These are phyloP conservation scores for Chiloscyllium plagiosum DNA, from an alignment of 2,113 vertebrate genomes.

Conservation along the genomic window DNA sequence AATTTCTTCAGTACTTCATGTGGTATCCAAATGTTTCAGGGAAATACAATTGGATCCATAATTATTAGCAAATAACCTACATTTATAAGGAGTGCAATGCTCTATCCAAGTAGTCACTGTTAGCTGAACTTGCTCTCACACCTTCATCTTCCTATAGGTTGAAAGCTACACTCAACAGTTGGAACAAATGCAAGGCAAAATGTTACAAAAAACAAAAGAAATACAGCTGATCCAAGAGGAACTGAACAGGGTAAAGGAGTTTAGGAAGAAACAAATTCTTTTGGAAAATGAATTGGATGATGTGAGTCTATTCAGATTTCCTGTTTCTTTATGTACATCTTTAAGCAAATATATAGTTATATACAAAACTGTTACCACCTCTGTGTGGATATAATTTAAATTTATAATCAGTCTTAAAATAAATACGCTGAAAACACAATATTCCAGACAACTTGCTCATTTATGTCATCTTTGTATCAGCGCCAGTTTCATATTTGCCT, in stretches of 20 bases:
- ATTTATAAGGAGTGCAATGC: background rate
- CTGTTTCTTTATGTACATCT: background rate
- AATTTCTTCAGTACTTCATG: background rate
- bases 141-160: constrained; percentile 46
- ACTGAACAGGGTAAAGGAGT: constrained; percentile 66
- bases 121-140: background rate
- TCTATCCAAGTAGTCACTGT: background rate
- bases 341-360: background rate
- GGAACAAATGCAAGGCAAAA: constrained; percentile 61
- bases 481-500: background rate
- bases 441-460: background rate
- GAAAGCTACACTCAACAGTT: constrained; percentile 55
- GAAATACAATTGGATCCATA: background rate
- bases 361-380: background rate
- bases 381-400: background rate
- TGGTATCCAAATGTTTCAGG: background rate
- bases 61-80: background rate
- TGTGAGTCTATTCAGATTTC: constrained; percentile 43
- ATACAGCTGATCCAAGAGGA: constrained; percentile 66
- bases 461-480: background rate
- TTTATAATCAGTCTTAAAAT: background rate
- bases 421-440: background rate
- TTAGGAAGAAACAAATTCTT: constrained; percentile 60
- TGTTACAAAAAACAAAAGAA: constrained; percentile 60
- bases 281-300: constrained; percentile 69